These are phyloP conservation scores for Drosophila sulfurigaster DNA, from an alignment of 1,140 invertebrate genomes.

Conservation along the genomic window DNA sequence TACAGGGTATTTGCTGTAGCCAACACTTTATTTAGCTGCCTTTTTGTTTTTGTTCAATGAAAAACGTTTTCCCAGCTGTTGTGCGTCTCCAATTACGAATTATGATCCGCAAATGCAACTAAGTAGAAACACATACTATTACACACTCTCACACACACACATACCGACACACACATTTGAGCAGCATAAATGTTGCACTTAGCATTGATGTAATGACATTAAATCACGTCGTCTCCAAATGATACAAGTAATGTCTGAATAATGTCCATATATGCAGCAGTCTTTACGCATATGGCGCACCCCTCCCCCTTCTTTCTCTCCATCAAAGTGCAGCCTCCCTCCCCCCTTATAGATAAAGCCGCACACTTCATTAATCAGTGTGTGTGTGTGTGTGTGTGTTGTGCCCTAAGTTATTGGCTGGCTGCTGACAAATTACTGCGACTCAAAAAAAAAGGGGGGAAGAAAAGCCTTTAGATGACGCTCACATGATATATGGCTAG, in stretches of 20 bases:
- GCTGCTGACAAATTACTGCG: conserved; percentile 45
- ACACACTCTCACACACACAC: conserved; percentile 8
- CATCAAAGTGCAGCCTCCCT: not conserved
- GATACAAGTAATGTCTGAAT: conserved; percentile 7
- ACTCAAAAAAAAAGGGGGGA: conserved; percentile 8
- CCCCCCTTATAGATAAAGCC: not conserved
- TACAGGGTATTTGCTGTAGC: conserved; percentile 12
- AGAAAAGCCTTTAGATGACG: conserved; percentile 6
- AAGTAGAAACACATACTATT: conserved; percentile 12
- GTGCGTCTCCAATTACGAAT: conserved; percentile 38
- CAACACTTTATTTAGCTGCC: not conserved
- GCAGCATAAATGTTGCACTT: conserved; percentile 48
- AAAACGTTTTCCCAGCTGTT: conserved; percentile 49
- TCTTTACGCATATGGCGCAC: conserved; percentile 2
- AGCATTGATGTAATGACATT: conserved; percentile 55
- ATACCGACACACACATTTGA: not conserved
- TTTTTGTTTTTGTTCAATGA: conserved; percentile 22
- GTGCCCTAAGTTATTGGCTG: conserved; percentile 43
- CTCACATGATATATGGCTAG: conserved; percentile 14
- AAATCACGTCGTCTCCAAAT: conserved; percentile 50
- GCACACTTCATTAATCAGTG: conserved; percentile 39
- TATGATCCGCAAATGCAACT: conserved; percentile 45
- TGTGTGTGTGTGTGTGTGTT: conserved; percentile 9
- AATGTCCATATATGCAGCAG: conserved; percentile 37
- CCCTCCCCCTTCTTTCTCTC: not conserved